Percentiles rank a stretch among this genome's conserved stretches.
phyloP scores from a whole-genome alignment of 2,797 vertebrate species.

The Coreius guichenoti region DNA sequence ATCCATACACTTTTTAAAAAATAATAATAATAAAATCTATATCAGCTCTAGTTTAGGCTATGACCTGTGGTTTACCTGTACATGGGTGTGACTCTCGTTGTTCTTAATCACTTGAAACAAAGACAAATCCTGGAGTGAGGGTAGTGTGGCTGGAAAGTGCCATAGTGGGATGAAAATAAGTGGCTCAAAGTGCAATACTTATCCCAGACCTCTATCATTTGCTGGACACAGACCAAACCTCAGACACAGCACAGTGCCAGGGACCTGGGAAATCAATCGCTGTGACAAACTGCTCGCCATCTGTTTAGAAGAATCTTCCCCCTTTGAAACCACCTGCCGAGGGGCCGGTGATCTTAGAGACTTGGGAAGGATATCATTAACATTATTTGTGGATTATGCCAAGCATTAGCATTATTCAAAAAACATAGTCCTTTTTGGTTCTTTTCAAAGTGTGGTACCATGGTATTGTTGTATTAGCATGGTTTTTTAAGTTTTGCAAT shows the following conservation, averaged over 20 bases:
- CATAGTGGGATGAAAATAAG: conserved; percentile 50
- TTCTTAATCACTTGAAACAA: conserved; percentile 44
- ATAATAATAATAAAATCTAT: neutral
- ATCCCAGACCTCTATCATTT: conserved; percentile 51
- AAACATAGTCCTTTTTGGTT: neutral
- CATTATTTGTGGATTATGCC: conserved; percentile 31
- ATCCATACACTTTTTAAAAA: neutral
- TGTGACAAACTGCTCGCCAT: conserved; percentile 65
- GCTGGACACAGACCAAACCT: conserved; percentile 59
- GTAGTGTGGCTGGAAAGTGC: conserved; percentile 35
- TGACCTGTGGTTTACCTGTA: conserved; percentile 42
- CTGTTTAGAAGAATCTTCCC: conserved; percentile 57
- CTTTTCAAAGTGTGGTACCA: neutral
- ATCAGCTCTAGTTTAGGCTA: conserved; percentile 31
- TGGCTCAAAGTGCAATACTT: conserved; percentile 46
- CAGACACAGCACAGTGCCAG: conserved; percentile 46
- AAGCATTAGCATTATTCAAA: conserved; percentile 31
- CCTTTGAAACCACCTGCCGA: conserved; percentile 52
- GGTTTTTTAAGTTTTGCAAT: neutral
- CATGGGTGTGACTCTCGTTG: conserved; percentile 23
- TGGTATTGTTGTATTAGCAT: neutral
- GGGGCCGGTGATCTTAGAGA: conserved; percentile 60
- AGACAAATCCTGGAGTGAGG: conserved; percentile 17
- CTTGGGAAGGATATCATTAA: conserved; percentile 59
- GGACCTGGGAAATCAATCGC: conserved; percentile 59